These are phyloP conservation scores for Carettochelys insculpta DNA, from an alignment of 2,113 vertebrate species.

Conservation along the genomic window DNA sequence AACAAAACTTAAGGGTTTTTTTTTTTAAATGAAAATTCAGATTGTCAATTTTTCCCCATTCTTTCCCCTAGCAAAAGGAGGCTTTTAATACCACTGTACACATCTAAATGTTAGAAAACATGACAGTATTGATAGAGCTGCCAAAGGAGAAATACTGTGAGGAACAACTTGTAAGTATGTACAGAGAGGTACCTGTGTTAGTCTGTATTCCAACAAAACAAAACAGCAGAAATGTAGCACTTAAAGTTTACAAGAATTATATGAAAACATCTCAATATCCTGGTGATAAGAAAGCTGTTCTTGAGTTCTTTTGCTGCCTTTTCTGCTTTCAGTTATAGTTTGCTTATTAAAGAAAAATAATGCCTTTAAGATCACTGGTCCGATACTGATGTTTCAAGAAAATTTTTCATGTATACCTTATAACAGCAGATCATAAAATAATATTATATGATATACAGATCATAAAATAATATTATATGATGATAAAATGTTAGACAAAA, in stretches of 20 bases:
- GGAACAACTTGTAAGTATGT: no score
- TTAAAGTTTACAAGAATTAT: conserved; percentile 37
- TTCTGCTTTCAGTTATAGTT: neutral
- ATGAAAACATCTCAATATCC: conserved; percentile 5
- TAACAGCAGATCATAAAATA: neutral
- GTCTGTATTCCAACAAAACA: no score
- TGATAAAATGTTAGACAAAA: no score
- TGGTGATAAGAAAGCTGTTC: neutral
- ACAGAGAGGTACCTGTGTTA: no score
- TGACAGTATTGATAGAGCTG: conserved; percentile 28
- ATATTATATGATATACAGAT: no score
- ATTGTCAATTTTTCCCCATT: conserved; percentile 1
- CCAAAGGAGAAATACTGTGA: conserved; percentile 34
- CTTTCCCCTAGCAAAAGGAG: neutral
- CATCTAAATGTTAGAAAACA: conserved; percentile 26
- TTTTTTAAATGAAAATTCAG: conserved; percentile 12
- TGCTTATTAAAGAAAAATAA: neutral
- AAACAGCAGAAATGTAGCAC: no score
- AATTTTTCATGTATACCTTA: neutral
- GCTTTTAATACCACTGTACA: conserved; percentile 21
- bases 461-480: no score
- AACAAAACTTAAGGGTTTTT: conserved; percentile 2
- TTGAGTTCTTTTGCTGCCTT: conserved; percentile 28
- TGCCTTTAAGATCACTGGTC: neutral
- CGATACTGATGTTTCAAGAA: neutral